Evolutionary conservation across 2,113 vertebrate genomes (phyloP).

Genomic region (Lophotis ruficrista): DNA sequence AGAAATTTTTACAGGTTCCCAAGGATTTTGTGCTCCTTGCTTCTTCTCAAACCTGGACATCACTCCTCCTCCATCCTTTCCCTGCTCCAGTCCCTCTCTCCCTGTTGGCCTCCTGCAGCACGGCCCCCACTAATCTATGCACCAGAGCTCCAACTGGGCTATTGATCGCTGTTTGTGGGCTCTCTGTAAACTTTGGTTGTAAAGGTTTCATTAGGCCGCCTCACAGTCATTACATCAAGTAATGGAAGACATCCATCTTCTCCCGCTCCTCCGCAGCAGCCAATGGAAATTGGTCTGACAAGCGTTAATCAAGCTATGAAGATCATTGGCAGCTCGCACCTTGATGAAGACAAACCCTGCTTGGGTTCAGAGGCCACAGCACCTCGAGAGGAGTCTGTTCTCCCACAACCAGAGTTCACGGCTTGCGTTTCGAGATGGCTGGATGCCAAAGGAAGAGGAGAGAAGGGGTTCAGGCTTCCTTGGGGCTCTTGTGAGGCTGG

Average conservation of each 20-base stretch:
- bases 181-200: slow-evolving; percentile 52
- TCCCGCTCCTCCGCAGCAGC: slow-evolving; percentile 25
- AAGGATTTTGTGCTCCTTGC: background rate
- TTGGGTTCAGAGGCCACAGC: background rate
- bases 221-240: slow-evolving; percentile 64
- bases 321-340: slow-evolving; percentile 55
- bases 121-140: background rate
- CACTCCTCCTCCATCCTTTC: background rate
- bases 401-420: background rate
- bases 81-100: background rate
- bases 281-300: background rate
- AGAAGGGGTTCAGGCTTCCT: background rate
- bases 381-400: background rate
- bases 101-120: background rate
- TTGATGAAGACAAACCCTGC: slow-evolving; percentile 23
- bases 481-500: background rate
- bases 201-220: slow-evolving; percentile 70
- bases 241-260: slow-evolving; percentile 72
- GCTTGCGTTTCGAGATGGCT: background rate
- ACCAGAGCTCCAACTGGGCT: slow-evolving; percentile 30
- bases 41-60: background rate
- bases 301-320: slow-evolving; percentile 59
- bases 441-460: background rate
- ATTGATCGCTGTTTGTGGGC: slow-evolving; percentile 42
- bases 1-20: background rate